These are phyloP conservation scores for Drosophila percnosoma DNA, from an alignment of 2,888 invertebrate species.

Conservation along the genomic window DNA sequence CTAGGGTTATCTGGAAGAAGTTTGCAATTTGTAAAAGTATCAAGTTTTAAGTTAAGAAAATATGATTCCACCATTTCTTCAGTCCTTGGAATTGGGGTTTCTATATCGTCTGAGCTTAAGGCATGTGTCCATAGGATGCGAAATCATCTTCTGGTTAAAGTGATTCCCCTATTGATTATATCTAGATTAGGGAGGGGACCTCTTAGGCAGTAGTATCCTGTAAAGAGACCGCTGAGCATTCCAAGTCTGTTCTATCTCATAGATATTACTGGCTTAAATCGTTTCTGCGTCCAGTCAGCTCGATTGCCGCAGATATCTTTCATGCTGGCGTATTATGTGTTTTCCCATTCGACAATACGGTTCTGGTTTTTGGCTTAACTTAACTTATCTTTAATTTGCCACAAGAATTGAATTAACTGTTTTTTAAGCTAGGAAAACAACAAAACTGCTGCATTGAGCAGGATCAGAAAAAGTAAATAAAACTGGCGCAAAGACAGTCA, in stretches of 20 bases:
- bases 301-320: neutral
- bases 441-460: conserved; percentile 17
- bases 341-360: neutral
- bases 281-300: neutral
- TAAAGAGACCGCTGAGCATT: neutral
- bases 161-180: neutral
- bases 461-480: conserved; percentile 31
- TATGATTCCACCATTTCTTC: neutral
- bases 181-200: fast-evolving
- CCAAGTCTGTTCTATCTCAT: neutral
- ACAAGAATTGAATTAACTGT: conserved; percentile 12
- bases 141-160: neutral
- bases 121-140: neutral
- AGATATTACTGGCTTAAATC: neutral
- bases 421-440: neutral
- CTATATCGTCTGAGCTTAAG: neutral
- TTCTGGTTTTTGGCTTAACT: neutral
- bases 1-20: neutral
- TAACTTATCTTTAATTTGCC: neutral
- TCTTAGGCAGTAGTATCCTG: neutral
- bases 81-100: too few species aligned
- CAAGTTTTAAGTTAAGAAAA: neutral
- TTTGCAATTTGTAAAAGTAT: neutral
- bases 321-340: neutral
- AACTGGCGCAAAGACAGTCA: conserved; percentile 39